phyloP scores from a whole-genome alignment of 2,113 vertebrate genomes.

The Callipepla californica region DNA sequence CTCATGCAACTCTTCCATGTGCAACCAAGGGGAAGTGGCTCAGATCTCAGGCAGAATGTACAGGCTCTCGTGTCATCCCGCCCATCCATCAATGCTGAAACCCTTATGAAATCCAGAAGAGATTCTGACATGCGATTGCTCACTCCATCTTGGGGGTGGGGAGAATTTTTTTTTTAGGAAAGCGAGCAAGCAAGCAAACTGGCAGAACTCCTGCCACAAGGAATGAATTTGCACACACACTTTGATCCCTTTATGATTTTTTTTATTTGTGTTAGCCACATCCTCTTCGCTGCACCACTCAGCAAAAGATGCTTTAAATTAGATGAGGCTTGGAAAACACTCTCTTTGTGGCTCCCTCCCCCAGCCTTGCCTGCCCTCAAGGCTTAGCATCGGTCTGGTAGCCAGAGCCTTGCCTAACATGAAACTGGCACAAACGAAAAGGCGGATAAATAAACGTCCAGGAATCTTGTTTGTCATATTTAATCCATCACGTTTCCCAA shows the following conservation, averaged over 20 bases:
- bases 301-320: slow-evolving; percentile 91
- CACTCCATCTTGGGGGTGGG: background rate
- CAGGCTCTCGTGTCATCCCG: background rate
- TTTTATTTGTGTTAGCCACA: slow-evolving; percentile 91
- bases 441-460: slow-evolving; percentile 52
- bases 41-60: slow-evolving; percentile 31
- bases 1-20: slow-evolving; percentile 6
- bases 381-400: slow-evolving; percentile 15
- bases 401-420: slow-evolving; percentile 7
- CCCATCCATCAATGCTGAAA: slow-evolving; percentile 75
- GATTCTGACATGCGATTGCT: slow-evolving; percentile 39
- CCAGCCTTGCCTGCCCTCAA: background rate
- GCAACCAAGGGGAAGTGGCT: background rate
- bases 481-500: slow-evolving; percentile 40
- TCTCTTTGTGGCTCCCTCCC: background rate
- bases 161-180: background rate
- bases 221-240: slow-evolving; percentile 85
- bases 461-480: slow-evolving; percentile 43
- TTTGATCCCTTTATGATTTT: slow-evolving; percentile 91
- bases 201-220: slow-evolving; percentile 86
- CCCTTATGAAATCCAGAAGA: slow-evolving; percentile 70
- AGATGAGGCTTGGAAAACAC: slow-evolving; percentile 62
- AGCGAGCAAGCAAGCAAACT: slow-evolving; percentile 41
- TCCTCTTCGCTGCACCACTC: slow-evolving; percentile 84
- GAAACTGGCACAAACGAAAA: slow-evolving; percentile 53